A percentile compares a stretch with the other conserved stretches of the same genome.
Evolutionary conservation across 2,888 invertebrate genomes (phyloP).

Genomic region (Melieria omissa): DNA sequence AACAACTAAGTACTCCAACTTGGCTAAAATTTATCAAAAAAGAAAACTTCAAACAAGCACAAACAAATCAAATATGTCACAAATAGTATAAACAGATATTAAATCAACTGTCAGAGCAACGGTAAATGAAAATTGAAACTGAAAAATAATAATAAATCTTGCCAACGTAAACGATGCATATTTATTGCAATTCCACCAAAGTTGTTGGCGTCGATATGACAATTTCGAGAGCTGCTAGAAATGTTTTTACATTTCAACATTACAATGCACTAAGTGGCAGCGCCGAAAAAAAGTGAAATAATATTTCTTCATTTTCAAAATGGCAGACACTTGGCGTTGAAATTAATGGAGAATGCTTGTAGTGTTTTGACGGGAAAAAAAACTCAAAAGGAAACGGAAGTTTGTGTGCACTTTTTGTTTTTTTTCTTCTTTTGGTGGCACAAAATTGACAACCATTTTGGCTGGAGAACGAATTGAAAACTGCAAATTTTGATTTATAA

Average conservation of each 20-base stretch:
- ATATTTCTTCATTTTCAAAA: constrained; percentile 54
- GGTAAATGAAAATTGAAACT: not conserved
- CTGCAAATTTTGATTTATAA: constrained; percentile 53
- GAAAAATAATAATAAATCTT: constrained; percentile 35
- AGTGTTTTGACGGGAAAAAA: constrained; percentile 25
- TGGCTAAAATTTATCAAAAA: no score
- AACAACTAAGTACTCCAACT: not conserved
- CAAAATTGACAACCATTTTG: constrained; percentile 25
- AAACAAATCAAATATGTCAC: no score
- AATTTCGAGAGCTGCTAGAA: constrained; percentile 10
- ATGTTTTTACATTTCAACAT: not conserved
- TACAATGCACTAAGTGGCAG: no score
- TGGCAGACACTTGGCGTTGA: constrained; percentile 19
- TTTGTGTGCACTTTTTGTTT: constrained; percentile 31
- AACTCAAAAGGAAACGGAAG: constrained; percentile 48
- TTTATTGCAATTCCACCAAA: constrained; percentile 24
- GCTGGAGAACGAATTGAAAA: constrained; percentile 12
- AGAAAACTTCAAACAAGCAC: no score
- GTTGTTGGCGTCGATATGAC: constrained; percentile 23
- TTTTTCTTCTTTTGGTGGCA: not conserved
- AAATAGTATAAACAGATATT: no score
- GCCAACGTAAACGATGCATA: constrained; percentile 27
- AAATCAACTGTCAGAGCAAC: not conserved
- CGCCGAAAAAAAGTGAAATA: constrained; percentile 19
- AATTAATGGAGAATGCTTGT: constrained; percentile 58